These are phyloP conservation scores for Hydrotaea diabolus DNA, from an alignment of 2,888 invertebrate species.

Conservation along the genomic window DNA sequence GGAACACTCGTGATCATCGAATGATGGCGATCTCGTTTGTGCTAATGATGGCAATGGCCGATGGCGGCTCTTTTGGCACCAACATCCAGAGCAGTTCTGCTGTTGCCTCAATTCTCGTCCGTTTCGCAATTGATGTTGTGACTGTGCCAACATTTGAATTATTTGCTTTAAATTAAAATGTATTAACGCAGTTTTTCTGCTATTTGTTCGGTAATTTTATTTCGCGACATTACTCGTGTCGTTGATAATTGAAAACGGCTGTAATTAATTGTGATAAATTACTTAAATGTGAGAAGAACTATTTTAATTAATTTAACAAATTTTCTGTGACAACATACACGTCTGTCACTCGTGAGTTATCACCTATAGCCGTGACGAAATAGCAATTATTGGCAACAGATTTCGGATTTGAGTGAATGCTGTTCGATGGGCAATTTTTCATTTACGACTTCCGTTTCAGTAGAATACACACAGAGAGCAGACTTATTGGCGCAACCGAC, in stretches of 20 bases:
- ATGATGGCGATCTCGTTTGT: background rate
- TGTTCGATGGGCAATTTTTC: background rate
- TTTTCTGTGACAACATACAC: background rate
- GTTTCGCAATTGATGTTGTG: background rate
- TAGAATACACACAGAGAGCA: no score
- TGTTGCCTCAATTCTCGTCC: background rate
- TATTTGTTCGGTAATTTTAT: background rate
- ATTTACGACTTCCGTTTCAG: background rate
- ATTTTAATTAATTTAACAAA: constrained; percentile 58
- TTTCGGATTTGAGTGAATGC: background rate
- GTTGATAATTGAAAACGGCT: constrained; percentile 24
- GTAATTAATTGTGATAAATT: constrained; percentile 56
- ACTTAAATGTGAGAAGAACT: constrained; percentile 40
- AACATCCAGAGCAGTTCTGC: no score
- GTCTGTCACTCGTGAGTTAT: background rate
- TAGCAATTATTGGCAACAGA: background rate
- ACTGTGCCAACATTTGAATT: constrained; percentile 45
- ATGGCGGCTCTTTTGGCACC: background rate
- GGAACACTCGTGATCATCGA: background rate
- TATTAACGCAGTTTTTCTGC: constrained; percentile 48
- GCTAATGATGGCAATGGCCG: constrained; percentile 3
- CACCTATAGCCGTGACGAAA: background rate
- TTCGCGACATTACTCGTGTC: constrained; percentile 16
- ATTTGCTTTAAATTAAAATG: constrained; percentile 60
- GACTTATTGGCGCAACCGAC: no score